phyloP scores from a whole-genome alignment of 1,140 invertebrate genomes.

The Aphaenogaster rudis region DNA sequence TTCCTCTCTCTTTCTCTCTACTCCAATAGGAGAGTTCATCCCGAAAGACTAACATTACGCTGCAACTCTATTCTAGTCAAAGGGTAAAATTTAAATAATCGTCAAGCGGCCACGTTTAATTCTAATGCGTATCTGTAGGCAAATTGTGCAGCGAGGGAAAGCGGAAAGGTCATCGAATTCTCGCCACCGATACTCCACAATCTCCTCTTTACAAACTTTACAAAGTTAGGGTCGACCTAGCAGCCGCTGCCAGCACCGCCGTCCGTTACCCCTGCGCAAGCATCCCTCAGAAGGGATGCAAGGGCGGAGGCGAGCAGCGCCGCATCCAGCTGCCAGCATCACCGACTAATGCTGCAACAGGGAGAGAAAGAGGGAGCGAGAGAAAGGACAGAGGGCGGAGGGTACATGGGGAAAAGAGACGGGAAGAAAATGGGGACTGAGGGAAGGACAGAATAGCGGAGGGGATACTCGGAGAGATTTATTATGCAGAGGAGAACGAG shows the following conservation, averaged over 20 bases:
- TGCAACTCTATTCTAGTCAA: neutral
- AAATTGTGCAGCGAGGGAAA: conserved; percentile 89
- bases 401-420: conserved; percentile 57
- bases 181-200: neutral
- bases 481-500: conserved; percentile 55
- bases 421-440: conserved; percentile 43
- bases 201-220: conserved; percentile 37
- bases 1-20: conserved; percentile 30
- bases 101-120: conserved; percentile 86
- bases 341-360: conserved; percentile 85
- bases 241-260: conserved; percentile 53
- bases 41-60: neutral
- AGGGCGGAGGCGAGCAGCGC: conserved; percentile 78
- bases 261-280: conserved; percentile 71
- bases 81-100: neutral
- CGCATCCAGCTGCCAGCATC: conserved; percentile 79
- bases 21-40: neutral
- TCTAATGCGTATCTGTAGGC: conserved; percentile 90
- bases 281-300: conserved; percentile 75
- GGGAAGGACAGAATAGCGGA: conserved; percentile 33
- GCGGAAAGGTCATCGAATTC: conserved; percentile 86
- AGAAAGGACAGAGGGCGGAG: conserved; percentile 68
- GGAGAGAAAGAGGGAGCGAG: conserved; percentile 82
- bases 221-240: conserved; percentile 17
- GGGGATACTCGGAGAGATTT: conserved; percentile 47